Evolutionary conservation across 1,140 invertebrate genomes (phyloP), one percentile per base, ranked within the genome.

Genomic region (Gryon sp.): DNA sequence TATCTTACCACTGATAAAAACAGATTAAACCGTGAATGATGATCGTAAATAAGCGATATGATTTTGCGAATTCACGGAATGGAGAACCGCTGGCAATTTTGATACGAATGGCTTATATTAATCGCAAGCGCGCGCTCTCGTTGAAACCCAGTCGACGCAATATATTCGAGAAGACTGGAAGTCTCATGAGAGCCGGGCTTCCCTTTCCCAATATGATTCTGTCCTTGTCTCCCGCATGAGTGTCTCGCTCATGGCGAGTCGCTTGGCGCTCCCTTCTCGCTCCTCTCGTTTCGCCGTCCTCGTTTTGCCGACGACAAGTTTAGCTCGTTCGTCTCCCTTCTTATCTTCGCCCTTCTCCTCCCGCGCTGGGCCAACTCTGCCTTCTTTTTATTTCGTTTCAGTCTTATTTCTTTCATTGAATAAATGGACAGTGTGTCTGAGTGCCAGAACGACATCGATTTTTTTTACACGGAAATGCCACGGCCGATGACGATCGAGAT

Each of bases 81-180:
- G 0, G 16, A n/a, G 32, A 55, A 19, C 9, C 26, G 68, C 28
- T 16, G 28, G 32, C 32, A 22, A 46, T 9, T 46, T 36, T 34
- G 32, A 46, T 69, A 72, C 52, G 76, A 76, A 77, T 66, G 66
- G 80, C 72, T 60, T 80, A 66, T 79, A 77, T 70, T 78, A 83
- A 82, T 80, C 66, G 81, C 75, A 78, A 62, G 69, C 50, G 65
- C 76, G 79, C 79, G 82, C 76, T 76, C 38, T 79, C 80, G 78
- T 55, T 73, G 65, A 36, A 72, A 59, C 59, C 76, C 22, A 68
- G 57, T 59, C 74, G 59, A 70, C 63, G 63, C 83, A 79, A 77
- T 83, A 82, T 70, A 80, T 82, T 82, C 75, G 79, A 83, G 81
- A 83, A 83, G 82, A 84, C 83, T 84, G 82, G 79, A 79, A 83